Evolutionary conservation across 2,797 vertebrate species (phyloP).

Genomic region (Discoglossus pictus): DNA sequence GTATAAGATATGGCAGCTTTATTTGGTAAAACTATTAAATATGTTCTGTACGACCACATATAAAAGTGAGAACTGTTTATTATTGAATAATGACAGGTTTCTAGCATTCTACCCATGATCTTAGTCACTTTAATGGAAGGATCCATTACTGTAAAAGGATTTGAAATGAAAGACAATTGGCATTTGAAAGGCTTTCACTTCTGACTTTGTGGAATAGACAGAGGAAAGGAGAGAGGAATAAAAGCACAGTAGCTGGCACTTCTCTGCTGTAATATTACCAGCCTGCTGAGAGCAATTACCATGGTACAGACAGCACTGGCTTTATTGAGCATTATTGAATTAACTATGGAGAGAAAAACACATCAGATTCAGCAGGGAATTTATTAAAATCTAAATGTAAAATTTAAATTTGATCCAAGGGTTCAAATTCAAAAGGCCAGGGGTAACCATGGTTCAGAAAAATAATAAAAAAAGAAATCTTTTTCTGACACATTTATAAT

Average conservation of each 20-base stretch:
- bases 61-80: too few species aligned
- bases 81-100: slow-evolving; percentile 20
- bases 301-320: slow-evolving; percentile 60
- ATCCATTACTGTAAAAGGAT: slow-evolving; percentile 38
- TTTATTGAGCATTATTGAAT: slow-evolving; percentile 67
- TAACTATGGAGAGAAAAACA: slow-evolving; percentile 55
- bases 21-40: too few species aligned
- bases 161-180: slow-evolving; percentile 53
- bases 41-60: too few species aligned
- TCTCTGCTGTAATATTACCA: slow-evolving; percentile 59
- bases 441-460: slow-evolving; percentile 2
- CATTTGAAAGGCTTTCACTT: slow-evolving; percentile 51
- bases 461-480: too few species aligned
- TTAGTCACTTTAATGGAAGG: slow-evolving; percentile 31
- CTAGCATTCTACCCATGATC: slow-evolving; percentile 10
- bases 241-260: slow-evolving; percentile 61
- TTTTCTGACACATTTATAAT: too few species aligned
- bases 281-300: slow-evolving; percentile 69
- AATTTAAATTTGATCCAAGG: slow-evolving; percentile 61
- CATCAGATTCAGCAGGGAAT: slow-evolving; percentile 61
- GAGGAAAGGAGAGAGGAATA: slow-evolving; percentile 54
- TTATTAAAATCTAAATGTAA: slow-evolving; percentile 66
- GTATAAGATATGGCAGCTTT: too few species aligned
- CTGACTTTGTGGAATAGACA: slow-evolving; percentile 39
- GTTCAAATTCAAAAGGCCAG: slow-evolving; percentile 65